A percentile compares a stretch with the other conserved stretches of the same genome.
These are phyloP conservation scores for Cyprinodon diabolis DNA, from an alignment of 2,797 vertebrate genomes.

Conservation along the genomic window DNA sequence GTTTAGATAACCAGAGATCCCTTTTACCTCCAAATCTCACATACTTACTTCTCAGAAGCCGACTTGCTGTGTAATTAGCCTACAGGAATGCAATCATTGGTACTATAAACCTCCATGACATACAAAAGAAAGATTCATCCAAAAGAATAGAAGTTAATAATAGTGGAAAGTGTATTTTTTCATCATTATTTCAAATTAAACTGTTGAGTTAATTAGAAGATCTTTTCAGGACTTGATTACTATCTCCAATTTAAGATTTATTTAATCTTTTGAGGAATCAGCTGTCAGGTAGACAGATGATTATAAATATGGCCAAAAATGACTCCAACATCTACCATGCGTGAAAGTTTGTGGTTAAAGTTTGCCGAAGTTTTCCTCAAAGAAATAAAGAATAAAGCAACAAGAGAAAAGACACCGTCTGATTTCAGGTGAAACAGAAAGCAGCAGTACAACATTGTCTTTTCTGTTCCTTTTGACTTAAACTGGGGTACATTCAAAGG, in stretches of 20 bases:
- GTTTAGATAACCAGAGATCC: background rate
- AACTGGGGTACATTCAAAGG: conserved; percentile 57
- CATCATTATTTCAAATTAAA: background rate
- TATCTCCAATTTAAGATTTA: background rate
- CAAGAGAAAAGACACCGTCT: background rate
- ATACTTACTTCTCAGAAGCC: background rate
- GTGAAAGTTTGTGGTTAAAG: conserved; percentile 18
- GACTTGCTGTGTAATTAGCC: background rate
- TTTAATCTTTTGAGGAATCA: background rate
- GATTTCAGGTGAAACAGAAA: conserved; percentile 22
- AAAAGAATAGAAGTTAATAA: background rate
- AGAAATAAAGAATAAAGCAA: conserved; percentile 21
- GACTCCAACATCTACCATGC: conserved; percentile 1
- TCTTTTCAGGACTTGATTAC: background rate
- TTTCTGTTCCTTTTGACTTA: conserved; percentile 55
- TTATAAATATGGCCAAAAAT: background rate
- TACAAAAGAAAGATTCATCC: background rate
- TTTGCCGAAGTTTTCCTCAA: conserved; percentile 51
- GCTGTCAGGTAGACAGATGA: background rate
- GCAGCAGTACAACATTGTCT: conserved; percentile 2
- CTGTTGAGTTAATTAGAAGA: background rate
- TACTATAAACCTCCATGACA: background rate
- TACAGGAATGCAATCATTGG: background rate
- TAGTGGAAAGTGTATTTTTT: background rate
- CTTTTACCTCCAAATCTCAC: background rate